phyloP scores from a whole-genome alignment of 2,797 vertebrate species.

The Dicrostonyx torquatus region DNA sequence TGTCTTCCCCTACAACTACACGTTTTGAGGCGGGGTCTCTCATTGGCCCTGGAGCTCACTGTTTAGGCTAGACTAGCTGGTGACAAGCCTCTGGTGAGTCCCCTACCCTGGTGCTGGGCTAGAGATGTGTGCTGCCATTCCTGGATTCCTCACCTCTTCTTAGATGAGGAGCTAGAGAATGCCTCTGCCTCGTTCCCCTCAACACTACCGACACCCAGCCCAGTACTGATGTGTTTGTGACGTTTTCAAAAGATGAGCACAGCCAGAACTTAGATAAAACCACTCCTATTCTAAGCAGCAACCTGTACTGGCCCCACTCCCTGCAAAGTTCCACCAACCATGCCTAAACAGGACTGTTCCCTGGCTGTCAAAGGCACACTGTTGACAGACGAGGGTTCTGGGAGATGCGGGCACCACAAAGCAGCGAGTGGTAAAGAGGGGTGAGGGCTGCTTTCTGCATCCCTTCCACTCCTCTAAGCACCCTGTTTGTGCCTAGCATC shows the following conservation, averaged over 20 bases:
- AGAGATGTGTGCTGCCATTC: not conserved
- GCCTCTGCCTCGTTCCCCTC: not conserved
- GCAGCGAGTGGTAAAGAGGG: not conserved
- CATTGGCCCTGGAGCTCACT: not conserved
- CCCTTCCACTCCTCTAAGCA: not conserved
- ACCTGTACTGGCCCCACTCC: not conserved
- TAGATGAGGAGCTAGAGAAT: not conserved
- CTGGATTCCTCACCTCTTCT: not conserved
- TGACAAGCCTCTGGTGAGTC: not conserved
- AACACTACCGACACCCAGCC: not conserved
- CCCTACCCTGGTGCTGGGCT: not conserved
- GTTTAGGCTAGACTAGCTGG: not conserved
- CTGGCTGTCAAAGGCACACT: not conserved
- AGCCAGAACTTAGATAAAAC: not conserved
- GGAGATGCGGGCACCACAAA: not conserved
- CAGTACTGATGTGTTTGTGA: not conserved
- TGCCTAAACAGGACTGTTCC: not conserved
- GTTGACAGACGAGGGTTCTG: not conserved
- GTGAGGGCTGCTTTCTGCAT: not conserved
- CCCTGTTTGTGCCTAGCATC: not conserved
- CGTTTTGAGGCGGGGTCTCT: not conserved
- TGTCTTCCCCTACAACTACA: not conserved
- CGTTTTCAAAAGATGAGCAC: not conserved
- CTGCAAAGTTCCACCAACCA: not conserved
- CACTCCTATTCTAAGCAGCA: not conserved